A percentile compares a stretch with the other conserved stretches of the same genome.
Conservation (phyloP, 2,797 vertebrate species). For the Artibeus lituratus region DNA sequence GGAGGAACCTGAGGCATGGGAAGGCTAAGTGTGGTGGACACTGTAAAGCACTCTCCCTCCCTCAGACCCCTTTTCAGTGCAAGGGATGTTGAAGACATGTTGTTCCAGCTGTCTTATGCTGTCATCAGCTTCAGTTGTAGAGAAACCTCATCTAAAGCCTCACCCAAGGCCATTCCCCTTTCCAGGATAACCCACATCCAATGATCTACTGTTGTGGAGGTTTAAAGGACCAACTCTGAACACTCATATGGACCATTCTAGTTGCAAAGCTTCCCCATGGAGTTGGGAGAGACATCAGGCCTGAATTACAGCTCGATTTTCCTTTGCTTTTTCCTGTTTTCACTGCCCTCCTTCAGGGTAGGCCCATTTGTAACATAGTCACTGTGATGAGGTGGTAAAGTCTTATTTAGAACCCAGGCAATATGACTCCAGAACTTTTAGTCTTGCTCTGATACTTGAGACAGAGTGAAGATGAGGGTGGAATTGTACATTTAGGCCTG, state of each 20-base stretch:
- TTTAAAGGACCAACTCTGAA: not conserved
- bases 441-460: not conserved
- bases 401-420: not conserved
- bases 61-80: not conserved
- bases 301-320: not conserved
- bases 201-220: not conserved
- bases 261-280: not conserved
- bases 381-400: not conserved
- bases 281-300: not conserved
- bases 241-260: not conserved
- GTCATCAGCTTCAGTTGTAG: not conserved
- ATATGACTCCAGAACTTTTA: not conserved
- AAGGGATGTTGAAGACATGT: not conserved
- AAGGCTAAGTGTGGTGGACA: not conserved
- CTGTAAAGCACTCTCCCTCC: not conserved
- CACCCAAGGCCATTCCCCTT: not conserved
- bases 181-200: not conserved
- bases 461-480: not conserved
- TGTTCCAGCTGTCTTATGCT: not conserved
- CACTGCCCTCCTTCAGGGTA: not conserved
- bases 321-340: not conserved
- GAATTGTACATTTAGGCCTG: not conserved
- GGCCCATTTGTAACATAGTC: not conserved
- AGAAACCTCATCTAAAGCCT: not conserved
- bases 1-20: not conserved